Conservation (phyloP, 2,888 invertebrate genomes). For the Proisotoma minuta region DNA sequence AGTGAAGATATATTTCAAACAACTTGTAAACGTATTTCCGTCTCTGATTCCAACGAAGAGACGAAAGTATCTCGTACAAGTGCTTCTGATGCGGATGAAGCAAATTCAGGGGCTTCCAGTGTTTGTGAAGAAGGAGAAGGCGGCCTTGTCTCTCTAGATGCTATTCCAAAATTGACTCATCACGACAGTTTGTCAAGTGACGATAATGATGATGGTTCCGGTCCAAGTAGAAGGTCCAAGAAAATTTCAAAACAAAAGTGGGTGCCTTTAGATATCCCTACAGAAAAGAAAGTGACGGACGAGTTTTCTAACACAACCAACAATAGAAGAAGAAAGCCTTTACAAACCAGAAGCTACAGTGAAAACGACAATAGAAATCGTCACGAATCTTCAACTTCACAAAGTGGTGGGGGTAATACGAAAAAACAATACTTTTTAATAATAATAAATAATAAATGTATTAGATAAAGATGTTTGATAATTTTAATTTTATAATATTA, state of each 20-base stretch:
- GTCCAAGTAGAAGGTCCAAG: neutral
- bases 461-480: neutral
- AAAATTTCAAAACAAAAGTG: conserved; percentile 15
- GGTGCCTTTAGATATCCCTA: conserved; percentile 20
- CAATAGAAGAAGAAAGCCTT: neutral
- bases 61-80: conserved; percentile 6
- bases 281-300: conserved; percentile 5
- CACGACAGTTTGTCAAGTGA: conserved; percentile 15
- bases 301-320: neutral
- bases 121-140: conserved; percentile 4
- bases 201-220: conserved; percentile 13
- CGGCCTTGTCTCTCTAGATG: neutral
- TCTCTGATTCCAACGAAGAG: conserved; percentile 10
- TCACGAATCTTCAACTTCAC: neutral
- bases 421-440: conserved; percentile 2
- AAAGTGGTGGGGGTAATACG: neutral
- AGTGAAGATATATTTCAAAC: conserved; percentile 31
- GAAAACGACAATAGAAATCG: conserved; percentile 8
- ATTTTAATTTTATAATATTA: neutral
- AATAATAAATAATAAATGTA: too few species aligned
- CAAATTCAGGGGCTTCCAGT: conserved; percentile 7
- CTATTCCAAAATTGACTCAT: conserved; percentile 15
- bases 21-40: neutral
- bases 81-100: conserved; percentile 12
- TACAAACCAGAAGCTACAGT: neutral